Evolutionary conservation across 2,113 vertebrate species (phyloP), one percentile per base, ranked within the genome.

Genomic region (Heterotis niloticus): DNA sequence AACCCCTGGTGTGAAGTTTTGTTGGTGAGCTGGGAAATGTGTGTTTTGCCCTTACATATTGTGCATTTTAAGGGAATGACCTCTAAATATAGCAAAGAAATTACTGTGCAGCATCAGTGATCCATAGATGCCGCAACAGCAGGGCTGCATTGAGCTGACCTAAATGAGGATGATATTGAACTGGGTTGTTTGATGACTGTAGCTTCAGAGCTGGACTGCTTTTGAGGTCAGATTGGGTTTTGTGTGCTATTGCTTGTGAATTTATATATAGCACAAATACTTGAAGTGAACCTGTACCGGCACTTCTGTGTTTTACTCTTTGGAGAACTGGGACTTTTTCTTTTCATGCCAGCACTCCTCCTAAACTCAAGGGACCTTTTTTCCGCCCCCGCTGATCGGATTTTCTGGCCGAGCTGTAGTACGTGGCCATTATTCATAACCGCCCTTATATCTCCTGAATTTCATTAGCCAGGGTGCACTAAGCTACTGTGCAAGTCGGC

Each of bases 61-160:
- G 60, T 62, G 34, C 34, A 44, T 44, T 57, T 18, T 60, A 18
- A 24, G 17, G 75, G 75, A 60, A 75, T 75, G 56, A 75, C 57
- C 70, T 75, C 56, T 75, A 62, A 75, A 75, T 75, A 62, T 62
- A 75, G 73, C 59, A 17, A 10, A 20, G 59, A n/a, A 75, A 75
- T 75, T 75, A 62, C 73, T 20, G 73, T 16, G 59, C 28, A 13
- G 73, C 57, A 29, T 59, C 57, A 62, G 57, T 62, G 24, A 62
- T 75, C 73, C 57, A 62, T 54, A n/a, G 73, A 75, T 60, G 73
- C 17, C 13, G 59, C 52, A 54, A 17, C 20, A 60, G 18, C 26
- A 54, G 56, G 28, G 23, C 73, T 12, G 14, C 23, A 62, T 75
- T 62, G 73, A 28, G 59, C 56, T 62, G 73, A 75, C 73, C 73